Conservation (phyloP, 2,797 vertebrate species). For the Sciurus vulgaris region DNA sequence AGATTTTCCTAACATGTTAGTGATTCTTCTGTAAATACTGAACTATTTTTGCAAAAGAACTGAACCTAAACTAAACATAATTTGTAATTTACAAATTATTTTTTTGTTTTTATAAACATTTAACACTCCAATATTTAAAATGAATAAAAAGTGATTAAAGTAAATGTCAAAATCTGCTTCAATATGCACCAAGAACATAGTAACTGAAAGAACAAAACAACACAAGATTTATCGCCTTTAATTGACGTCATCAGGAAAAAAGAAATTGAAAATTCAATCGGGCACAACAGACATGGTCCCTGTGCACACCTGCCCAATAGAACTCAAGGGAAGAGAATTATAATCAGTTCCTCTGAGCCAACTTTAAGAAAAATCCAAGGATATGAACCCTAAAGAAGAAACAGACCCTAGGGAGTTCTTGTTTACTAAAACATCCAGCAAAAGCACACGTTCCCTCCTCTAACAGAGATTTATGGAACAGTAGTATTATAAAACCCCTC, state of each 20-base stretch:
- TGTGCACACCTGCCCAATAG: background rate
- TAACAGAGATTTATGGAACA: slow-evolving; percentile 41
- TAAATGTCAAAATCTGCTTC: slow-evolving; percentile 29
- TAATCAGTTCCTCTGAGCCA: slow-evolving; percentile 14
- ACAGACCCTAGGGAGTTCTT: slow-evolving; percentile 55
- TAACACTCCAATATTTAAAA: slow-evolving; percentile 53
- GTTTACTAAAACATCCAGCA: slow-evolving; percentile 67
- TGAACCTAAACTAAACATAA: slow-evolving; percentile 39
- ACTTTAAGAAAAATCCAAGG: background rate
- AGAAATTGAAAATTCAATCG: slow-evolving; percentile 3
- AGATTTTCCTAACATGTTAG: background rate
- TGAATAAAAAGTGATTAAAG: slow-evolving; percentile 37
- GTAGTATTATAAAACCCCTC: slow-evolving; percentile 49
- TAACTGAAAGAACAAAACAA: slow-evolving; percentile 54
- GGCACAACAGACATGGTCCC: background rate
- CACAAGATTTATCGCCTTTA: slow-evolving; percentile 9
- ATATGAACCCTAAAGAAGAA: slow-evolving; percentile 43
- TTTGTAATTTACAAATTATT: slow-evolving; percentile 3
- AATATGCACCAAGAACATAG: background rate
- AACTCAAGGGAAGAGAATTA: slow-evolving; percentile 18
- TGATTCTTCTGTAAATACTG: slow-evolving; percentile 15
- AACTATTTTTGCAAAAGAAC: background rate
- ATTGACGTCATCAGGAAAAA: slow-evolving; percentile 18
- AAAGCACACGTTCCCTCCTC: slow-evolving; percentile 38
- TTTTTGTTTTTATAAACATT: slow-evolving; percentile 35